Conservation (phyloP, 2,113 vertebrate genomes). For the Rhea americana region DNA sequence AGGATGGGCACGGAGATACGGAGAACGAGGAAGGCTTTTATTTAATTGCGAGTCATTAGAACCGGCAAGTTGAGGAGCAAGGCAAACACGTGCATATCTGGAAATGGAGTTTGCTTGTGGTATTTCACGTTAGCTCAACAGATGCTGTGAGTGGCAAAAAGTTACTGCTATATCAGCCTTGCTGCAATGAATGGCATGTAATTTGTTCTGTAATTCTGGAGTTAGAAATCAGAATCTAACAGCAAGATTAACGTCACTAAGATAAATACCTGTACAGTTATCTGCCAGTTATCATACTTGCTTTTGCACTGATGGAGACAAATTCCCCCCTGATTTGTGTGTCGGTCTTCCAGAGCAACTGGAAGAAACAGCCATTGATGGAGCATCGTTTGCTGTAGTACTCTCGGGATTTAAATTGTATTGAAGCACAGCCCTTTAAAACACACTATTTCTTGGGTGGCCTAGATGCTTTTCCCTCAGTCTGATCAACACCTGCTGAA, state of each 20-base stretch:
- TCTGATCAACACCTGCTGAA: background rate
- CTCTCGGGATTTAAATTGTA: background rate
- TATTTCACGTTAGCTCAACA: background rate
- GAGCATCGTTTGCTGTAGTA: background rate
- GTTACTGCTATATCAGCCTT: background rate
- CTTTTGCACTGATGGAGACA: background rate
- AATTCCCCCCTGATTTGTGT: background rate
- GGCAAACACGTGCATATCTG: accelerated
- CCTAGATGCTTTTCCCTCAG: background rate
- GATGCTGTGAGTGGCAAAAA: background rate
- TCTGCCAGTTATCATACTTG: background rate
- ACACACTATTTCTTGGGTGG: background rate
- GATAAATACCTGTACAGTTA: background rate
- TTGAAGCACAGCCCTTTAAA: accelerated
- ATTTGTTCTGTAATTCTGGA: background rate
- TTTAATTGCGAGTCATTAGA: background rate
- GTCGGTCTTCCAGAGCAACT: background rate
- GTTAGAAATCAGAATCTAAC: background rate
- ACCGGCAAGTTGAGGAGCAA: background rate
- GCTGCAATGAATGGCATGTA: accelerated
- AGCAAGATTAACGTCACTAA: accelerated
- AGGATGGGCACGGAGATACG: background rate
- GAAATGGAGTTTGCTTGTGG: background rate
- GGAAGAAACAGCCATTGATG: background rate
- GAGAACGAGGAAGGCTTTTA: background rate